Percentiles rank a stretch among this genome's conserved stretches.
Conservation (phyloP, 2,797 vertebrate genomes). For the Danionella dracula region DNA sequence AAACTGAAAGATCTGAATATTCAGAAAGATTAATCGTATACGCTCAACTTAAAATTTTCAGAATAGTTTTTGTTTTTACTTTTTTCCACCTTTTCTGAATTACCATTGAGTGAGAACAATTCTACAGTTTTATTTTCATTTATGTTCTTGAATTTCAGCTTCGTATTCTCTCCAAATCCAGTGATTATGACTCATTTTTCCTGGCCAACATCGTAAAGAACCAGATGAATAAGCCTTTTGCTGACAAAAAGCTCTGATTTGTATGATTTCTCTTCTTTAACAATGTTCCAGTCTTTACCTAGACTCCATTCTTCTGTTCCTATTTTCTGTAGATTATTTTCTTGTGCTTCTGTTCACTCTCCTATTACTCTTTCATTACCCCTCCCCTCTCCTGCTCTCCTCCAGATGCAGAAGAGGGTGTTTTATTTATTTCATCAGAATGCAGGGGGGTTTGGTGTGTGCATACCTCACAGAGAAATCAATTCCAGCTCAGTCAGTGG, state of each 20-base stretch:
- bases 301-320: neutral
- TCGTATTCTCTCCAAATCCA: too few species aligned
- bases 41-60: too few species aligned
- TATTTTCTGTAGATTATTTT: slow-evolving; percentile 22
- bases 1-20: too few species aligned
- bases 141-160: too few species aligned
- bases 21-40: too few species aligned
- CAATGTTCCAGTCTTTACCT: neutral
- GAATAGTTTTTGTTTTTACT: too few species aligned
- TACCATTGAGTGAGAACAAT: too few species aligned
- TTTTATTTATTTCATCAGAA: slow-evolving; percentile 72
- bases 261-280: neutral
- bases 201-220: too few species aligned
- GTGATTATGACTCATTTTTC: neutral
- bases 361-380: slow-evolving; percentile 7
- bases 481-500: slow-evolving; percentile 71
- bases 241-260: neutral
- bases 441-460: slow-evolving; percentile 49
- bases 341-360: slow-evolving; percentile 17
- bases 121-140: too few species aligned
- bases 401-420: slow-evolving; percentile 35
- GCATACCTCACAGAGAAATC: slow-evolving; percentile 71
- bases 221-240: neutral
- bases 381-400: neutral
- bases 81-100: too few species aligned